Conservation (phyloP, 2,113 vertebrate genomes). For the Callaeas wilsoni region DNA sequence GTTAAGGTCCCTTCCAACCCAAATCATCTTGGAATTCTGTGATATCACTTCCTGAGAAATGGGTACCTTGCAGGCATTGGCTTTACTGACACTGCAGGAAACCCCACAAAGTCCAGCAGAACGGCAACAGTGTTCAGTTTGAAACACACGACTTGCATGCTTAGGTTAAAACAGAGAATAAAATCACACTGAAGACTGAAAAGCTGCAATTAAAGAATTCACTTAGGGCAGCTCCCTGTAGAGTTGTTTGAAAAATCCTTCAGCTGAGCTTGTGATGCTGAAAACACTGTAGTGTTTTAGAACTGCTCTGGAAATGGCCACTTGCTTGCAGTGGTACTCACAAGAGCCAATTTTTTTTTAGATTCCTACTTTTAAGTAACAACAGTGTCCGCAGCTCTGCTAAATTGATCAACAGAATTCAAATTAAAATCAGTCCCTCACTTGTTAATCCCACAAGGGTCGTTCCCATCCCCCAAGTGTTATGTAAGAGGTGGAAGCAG, state of each 20-base stretch:
- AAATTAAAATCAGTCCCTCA: not conserved
- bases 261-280: not conserved
- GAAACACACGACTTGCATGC: not conserved
- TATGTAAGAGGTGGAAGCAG: not conserved
- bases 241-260: not conserved
- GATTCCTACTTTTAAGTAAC: not conserved
- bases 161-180: not conserved
- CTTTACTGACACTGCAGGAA: not conserved
- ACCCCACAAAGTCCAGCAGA: not conserved
- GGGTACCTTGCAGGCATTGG: not conserved
- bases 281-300: not conserved
- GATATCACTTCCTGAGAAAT: not conserved
- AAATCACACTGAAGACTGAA: not conserved
- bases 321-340: not conserved
- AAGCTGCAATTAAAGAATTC: not conserved
- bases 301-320: not conserved
- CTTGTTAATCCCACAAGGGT: not conserved
- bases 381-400: rapidly evolving
- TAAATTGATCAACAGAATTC: not conserved
- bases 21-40: not conserved
- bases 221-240: not conserved
- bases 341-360: not conserved
- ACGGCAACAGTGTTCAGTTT: not conserved
- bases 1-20: too few species aligned
- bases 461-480: not conserved